phyloP scores from a whole-genome alignment of 2,797 vertebrate species.

The Lates japonicus region DNA sequence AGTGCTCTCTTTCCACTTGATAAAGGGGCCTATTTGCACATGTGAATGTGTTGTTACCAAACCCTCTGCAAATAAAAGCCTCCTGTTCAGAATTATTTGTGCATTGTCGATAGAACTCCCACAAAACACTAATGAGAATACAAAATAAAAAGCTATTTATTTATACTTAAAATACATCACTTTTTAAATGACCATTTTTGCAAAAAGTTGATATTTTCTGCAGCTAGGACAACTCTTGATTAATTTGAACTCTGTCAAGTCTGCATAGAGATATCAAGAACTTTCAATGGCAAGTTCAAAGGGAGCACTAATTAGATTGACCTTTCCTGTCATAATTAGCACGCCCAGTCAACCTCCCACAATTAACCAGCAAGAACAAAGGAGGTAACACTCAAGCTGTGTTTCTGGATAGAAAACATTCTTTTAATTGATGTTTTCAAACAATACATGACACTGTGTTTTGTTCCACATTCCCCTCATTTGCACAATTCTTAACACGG shows the following conservation, averaged over 20 bases:
- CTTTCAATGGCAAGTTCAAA: constrained; percentile 79
- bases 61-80: constrained; percentile 57
- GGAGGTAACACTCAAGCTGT: constrained; percentile 64
- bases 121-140: constrained; percentile 32
- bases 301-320: constrained; percentile 88
- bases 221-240: constrained; percentile 54
- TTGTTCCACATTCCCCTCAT: constrained; percentile 40
- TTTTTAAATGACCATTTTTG: constrained; percentile 10
- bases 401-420: constrained; percentile 53
- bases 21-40: constrained; percentile 71
- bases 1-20: constrained; percentile 74
- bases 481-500: constrained; percentile 44
- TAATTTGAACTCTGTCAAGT: constrained; percentile 80
- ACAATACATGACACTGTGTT: constrained; percentile 44
- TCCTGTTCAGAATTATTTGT: constrained; percentile 24
- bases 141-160: constrained; percentile 8
- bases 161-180: background rate
- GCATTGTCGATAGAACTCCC: constrained; percentile 7
- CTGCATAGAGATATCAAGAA: constrained; percentile 63
- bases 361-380: constrained; percentile 81
- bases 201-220: constrained; percentile 27
- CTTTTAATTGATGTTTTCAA: constrained; percentile 59
- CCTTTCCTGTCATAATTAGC: constrained; percentile 87
- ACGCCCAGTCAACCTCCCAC: constrained; percentile 75
- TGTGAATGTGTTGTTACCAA: constrained; percentile 44